These are phyloP conservation scores for Dryobates pubescens DNA, from an alignment of 2,797 vertebrate species.

Conservation along the genomic window DNA sequence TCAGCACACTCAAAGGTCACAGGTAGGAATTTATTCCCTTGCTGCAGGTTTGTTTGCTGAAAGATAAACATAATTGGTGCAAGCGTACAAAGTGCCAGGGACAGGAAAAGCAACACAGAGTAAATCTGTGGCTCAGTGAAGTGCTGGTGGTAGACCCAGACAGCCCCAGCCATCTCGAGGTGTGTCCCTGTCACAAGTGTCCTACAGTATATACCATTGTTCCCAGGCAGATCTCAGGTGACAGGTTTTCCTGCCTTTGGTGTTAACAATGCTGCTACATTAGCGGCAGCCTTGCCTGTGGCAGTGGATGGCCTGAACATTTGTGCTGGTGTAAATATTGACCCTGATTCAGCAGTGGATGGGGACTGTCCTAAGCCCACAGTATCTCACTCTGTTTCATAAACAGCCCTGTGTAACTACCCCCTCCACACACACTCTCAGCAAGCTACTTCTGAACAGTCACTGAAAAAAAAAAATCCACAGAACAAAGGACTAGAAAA, in stretches of 20 bases:
- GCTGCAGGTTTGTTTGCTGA: slow-evolving; percentile 34
- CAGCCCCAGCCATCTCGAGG: background rate
- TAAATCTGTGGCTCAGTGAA: background rate
- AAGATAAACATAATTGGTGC: slow-evolving; percentile 45
- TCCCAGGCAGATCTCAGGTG: background rate
- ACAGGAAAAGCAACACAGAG: background rate
- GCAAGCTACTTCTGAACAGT: background rate
- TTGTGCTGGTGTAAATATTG: background rate
- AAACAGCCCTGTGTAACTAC: background rate
- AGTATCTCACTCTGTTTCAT: fast-evolving
- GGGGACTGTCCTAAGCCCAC: background rate
- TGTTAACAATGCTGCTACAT: fast-evolving
- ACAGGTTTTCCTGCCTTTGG: background rate
- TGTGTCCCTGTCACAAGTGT: background rate
- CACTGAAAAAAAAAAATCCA: background rate
- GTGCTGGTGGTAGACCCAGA: background rate
- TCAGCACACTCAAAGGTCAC: slow-evolving; percentile 28
- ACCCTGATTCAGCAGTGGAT: background rate
- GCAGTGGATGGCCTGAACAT: background rate
- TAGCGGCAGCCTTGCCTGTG: background rate
- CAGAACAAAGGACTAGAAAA: background rate
- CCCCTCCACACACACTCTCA: background rate
- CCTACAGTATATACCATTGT: background rate
- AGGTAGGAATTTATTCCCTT: slow-evolving; percentile 28
- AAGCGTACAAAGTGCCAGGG: slow-evolving; percentile 59